phyloP scores from a whole-genome alignment of 2,797 vertebrate species.

The Centropyge bicolor region DNA sequence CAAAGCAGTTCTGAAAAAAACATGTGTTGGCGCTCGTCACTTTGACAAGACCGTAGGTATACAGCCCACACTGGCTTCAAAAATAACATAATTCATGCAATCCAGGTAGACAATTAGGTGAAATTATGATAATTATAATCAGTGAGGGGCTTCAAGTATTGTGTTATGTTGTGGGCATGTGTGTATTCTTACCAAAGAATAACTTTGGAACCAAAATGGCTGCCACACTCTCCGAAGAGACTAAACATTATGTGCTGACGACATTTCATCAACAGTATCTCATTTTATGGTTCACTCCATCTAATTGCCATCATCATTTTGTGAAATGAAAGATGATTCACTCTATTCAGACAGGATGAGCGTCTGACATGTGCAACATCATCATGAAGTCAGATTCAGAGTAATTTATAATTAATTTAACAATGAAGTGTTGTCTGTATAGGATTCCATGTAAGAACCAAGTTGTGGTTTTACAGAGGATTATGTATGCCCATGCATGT shows the following conservation, averaged over 20 bases:
- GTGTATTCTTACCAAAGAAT: conserved; percentile 31
- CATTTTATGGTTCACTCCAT: background rate
- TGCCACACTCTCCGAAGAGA: background rate
- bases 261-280: background rate
- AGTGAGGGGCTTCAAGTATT: conserved; percentile 49
- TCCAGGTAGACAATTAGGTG: conserved; percentile 70
- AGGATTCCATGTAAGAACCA: background rate
- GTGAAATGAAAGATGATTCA: background rate
- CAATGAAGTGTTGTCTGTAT: background rate
- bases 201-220: conserved; percentile 42
- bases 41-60: conserved; percentile 74
- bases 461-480: background rate
- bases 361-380: background rate
- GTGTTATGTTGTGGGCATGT: conserved; percentile 38
- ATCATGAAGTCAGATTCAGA: background rate
- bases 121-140: conserved; percentile 81
- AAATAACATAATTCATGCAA: conserved; percentile 76
- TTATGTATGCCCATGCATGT: background rate
- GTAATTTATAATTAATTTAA: background rate
- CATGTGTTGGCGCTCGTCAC: conserved; percentile 55
- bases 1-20: conserved; percentile 23
- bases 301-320: background rate
- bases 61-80: conserved; percentile 72
- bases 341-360: background rate
- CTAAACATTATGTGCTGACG: background rate